A percentile compares a stretch with the other conserved stretches of the same genome.
Conservation (phyloP, 2,888 invertebrate species). For the Anoncus sp. region DNA sequence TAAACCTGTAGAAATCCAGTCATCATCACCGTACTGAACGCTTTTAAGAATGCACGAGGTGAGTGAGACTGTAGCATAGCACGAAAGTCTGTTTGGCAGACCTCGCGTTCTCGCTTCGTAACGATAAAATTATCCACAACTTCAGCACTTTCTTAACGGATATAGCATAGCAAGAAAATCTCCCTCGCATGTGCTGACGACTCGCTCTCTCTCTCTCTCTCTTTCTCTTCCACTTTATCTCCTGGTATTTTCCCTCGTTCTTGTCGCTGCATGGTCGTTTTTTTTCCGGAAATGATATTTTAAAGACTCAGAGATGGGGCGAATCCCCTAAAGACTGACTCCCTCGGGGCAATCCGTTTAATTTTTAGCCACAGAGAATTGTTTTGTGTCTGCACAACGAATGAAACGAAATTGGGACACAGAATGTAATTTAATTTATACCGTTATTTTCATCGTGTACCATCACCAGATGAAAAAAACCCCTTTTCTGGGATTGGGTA, state of each 20-base stretch:
- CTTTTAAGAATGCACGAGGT: conserved; percentile 23
- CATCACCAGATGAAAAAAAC: background rate
- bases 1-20: conserved; percentile 6
- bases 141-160: conserved; percentile 67
- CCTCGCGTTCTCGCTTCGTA: conserved; percentile 43
- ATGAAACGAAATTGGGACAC: conserved; percentile 7
- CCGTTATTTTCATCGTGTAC: conserved; percentile 24
- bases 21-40: conserved; percentile 16
- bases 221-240: background rate
- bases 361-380: conserved; percentile 60
- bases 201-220: conserved; percentile 4
- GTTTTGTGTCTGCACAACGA: conserved; percentile 48
- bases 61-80: conserved; percentile 20
- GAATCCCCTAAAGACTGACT: conserved; percentile 24
- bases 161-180: conserved; percentile 51
- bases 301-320: conserved; percentile 48
- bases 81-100: conserved; percentile 43
- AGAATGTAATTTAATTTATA: conserved; percentile 53
- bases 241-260: conserved; percentile 13
- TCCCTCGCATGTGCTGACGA: conserved; percentile 13
- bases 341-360: conserved; percentile 40
- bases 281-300: conserved; percentile 61
- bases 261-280: conserved; percentile 36
- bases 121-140: conserved; percentile 65
- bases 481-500: too few species aligned